Conservation (phyloP, 2,888 invertebrate species). For the Amitus sp. region DNA sequence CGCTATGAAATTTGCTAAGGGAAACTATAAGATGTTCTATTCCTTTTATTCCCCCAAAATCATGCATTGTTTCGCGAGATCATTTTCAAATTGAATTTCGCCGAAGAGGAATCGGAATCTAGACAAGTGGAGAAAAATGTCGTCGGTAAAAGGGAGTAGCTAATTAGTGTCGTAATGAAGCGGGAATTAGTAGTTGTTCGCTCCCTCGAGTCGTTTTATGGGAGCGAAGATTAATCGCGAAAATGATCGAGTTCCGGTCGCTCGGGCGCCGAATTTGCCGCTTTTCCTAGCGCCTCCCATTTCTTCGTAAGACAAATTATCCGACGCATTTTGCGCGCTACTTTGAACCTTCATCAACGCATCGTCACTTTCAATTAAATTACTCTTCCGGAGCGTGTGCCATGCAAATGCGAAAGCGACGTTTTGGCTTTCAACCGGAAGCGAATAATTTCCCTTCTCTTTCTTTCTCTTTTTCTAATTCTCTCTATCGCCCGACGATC, state of each 20-base stretch:
- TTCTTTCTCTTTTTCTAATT: no score
- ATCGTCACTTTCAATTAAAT: slow-evolving; percentile 39
- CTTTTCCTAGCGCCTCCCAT: slow-evolving; percentile 30
- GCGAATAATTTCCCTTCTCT: slow-evolving; percentile 19
- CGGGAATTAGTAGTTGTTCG: no score
- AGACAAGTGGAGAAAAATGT: no score
- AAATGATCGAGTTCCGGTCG: slow-evolving; percentile 24
- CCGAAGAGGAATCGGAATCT: no score
- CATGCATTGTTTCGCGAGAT: no score
- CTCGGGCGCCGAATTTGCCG: slow-evolving; percentile 5
- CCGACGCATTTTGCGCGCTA: slow-evolving; percentile 35
- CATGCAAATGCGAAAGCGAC: slow-evolving; percentile 35
- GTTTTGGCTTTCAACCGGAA: slow-evolving; percentile 32
- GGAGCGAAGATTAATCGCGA: slow-evolving; percentile 29
- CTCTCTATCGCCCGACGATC: no score
- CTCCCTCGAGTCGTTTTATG: slow-evolving; percentile 1
- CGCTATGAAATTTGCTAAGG: no score
- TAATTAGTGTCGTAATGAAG: no score
- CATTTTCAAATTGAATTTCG: no score
- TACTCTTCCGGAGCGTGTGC: slow-evolving; percentile 28
- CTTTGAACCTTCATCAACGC: slow-evolving; percentile 38
- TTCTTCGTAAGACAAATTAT: slow-evolving; percentile 37
- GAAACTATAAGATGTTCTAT: no score
- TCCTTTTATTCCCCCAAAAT: no score
- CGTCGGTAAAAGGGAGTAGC: no score